Conservation (phyloP, 2,797 vertebrate genomes). For the Jordanella pulchra region DNA sequence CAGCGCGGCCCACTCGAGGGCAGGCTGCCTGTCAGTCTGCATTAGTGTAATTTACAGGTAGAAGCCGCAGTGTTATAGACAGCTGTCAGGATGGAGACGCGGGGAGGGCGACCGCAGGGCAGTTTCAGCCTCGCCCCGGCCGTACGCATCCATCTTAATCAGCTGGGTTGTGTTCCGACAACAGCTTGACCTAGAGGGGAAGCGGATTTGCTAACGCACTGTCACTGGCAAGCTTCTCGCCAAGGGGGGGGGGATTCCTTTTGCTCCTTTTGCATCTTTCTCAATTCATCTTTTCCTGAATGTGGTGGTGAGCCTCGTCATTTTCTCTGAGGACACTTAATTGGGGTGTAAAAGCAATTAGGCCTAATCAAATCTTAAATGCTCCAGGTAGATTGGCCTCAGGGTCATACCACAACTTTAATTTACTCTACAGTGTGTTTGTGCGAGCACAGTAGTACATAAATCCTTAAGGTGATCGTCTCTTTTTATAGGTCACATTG, state of each 20-base stretch:
- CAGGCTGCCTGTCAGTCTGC: conserved; percentile 60
- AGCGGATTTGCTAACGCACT: conserved; percentile 64
- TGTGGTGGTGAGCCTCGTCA: conserved; percentile 1
- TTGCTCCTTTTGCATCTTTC: conserved; percentile 38
- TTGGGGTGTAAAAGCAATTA: conserved; percentile 36
- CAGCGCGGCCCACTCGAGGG: conserved; percentile 19
- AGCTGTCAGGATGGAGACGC: conserved; percentile 71
- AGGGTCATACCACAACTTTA: conserved; percentile 20
- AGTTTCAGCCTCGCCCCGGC: conserved; percentile 41
- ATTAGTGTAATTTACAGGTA: conserved; percentile 75
- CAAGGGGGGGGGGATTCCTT: conserved; percentile 15
- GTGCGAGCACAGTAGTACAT: conserved; percentile 1
- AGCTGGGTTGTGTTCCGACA: conserved; percentile 43
- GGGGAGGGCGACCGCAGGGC: conserved; percentile 47
- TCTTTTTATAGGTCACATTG: background rate
- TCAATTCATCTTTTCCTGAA: conserved; percentile 5
- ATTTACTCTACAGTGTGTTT: background rate
- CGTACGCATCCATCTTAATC: conserved; percentile 71
- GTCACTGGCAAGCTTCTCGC: conserved; percentile 32
- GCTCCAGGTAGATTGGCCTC: conserved; percentile 5
- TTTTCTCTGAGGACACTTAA: conserved; percentile 20
- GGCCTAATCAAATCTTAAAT: conserved; percentile 32
- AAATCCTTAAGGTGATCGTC: conserved; percentile 4
- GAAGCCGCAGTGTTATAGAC: conserved; percentile 74
- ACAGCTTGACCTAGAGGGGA: conserved; percentile 55